Conservation (phyloP, 2,113 vertebrate species). For the Eclectus roratus region DNA sequence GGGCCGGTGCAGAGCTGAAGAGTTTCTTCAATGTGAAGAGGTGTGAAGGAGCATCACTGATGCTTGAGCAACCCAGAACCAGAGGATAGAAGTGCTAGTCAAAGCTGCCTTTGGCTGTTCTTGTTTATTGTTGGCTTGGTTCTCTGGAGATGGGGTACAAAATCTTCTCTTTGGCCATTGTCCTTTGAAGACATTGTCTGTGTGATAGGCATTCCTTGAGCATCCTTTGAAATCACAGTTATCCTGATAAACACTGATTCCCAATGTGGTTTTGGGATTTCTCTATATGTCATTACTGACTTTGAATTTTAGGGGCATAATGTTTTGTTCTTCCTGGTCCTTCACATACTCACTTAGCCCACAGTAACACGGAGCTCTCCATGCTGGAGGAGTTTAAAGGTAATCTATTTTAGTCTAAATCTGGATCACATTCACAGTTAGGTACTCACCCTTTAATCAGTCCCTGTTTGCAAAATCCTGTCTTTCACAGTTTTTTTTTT, state of each 20-base stretch:
- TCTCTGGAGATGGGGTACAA: not conserved
- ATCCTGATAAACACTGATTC: not conserved
- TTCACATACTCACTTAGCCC: not conserved
- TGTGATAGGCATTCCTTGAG: not conserved
- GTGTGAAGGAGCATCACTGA: not conserved
- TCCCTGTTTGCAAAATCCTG: slow-evolving; percentile 20
- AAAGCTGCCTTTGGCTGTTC: not conserved
- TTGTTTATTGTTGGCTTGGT: not conserved
- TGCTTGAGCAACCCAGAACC: not conserved
- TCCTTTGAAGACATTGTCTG: rapidly evolving
- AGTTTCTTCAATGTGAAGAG: not conserved
- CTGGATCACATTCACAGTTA: not conserved
- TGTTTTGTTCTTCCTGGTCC: not conserved
- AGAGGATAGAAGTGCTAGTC: not conserved
- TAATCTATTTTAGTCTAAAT: not conserved
- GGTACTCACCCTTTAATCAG: slow-evolving; percentile 38
- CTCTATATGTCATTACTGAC: not conserved
- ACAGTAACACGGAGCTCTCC: not conserved
- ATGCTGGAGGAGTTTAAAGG: not conserved
- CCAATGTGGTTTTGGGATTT: not conserved
- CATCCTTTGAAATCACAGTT: not conserved
- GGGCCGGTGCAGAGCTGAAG: not conserved
- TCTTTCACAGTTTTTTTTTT: slow-evolving; percentile 19
- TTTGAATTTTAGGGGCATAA: not conserved
- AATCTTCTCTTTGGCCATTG: not conserved